Evolutionary conservation across 1,140 invertebrate genomes (phyloP).

Genomic region (Aricia agestis): DNA sequence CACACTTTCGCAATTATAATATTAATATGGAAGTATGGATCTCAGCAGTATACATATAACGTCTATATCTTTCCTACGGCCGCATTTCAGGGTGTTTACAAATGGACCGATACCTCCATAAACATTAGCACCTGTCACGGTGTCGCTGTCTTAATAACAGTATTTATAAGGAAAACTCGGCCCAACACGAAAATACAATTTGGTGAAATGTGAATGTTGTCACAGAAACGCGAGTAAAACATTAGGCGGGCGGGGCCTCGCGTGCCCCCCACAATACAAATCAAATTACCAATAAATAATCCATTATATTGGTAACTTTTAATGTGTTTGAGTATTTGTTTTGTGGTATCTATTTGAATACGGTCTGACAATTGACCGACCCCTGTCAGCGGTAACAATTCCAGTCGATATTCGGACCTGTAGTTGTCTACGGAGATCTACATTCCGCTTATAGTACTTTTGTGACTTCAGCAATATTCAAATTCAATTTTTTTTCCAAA

Average conservation of each 20-base stretch:
- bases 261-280: slow-evolving; percentile 43
- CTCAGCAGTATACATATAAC: not conserved
- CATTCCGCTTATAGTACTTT: not conserved
- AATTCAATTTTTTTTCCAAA: too few relatives aligned
- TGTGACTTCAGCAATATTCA: too few relatives aligned
- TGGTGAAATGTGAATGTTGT: slow-evolving; percentile 70
- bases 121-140: slow-evolving; percentile 71
- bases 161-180: slow-evolving; percentile 75
- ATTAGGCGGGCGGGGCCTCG: slow-evolving; percentile 55
- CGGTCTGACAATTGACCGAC: not conserved
- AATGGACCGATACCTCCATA: slow-evolving; percentile 62
- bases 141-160: slow-evolving; percentile 71
- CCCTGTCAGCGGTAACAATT: not conserved
- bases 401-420: not conserved
- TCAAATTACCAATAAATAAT: slow-evolving; percentile 52
- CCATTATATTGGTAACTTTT: slow-evolving; percentile 35
- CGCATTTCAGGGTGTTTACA: slow-evolving; percentile 24
- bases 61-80: not conserved
- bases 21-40: too few relatives aligned
- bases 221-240: slow-evolving; percentile 68
- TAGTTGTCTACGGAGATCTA: not conserved
- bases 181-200: slow-evolving; percentile 74
- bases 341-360: slow-evolving; percentile 4
- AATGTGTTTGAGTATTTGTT: slow-evolving; percentile 24
- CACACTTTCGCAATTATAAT: too few relatives aligned